These are phyloP conservation scores for Psilopsiagon aymara DNA, from an alignment of 2,113 vertebrate genomes.

Conservation along the genomic window DNA sequence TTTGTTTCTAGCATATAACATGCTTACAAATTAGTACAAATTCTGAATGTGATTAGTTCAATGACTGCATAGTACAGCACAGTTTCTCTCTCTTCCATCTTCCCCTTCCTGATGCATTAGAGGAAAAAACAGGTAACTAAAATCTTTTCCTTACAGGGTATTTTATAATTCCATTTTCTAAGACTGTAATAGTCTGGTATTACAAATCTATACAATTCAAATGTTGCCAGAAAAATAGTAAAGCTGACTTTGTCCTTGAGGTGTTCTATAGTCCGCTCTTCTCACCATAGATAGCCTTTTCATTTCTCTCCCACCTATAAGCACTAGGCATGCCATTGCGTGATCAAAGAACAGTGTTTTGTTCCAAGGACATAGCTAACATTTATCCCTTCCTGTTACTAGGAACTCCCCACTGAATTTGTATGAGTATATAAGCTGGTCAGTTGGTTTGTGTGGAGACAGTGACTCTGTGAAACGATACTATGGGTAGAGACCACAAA, in stretches of 20 bases:
- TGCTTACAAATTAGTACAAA: background rate
- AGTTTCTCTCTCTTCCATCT: background rate
- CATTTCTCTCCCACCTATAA: background rate
- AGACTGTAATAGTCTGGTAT: background rate
- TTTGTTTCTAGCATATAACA: background rate
- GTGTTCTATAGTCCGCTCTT: fast-evolving
- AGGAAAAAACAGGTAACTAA: background rate
- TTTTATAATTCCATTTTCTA: background rate
- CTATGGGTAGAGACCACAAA: background rate
- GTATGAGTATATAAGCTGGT: background rate
- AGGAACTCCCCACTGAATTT: background rate
- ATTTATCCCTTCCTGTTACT: background rate
- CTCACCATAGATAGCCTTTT: background rate
- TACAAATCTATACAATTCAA: background rate
- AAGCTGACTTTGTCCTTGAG: background rate
- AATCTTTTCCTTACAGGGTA: background rate
- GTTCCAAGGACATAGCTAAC: background rate
- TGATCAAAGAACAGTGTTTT: background rate
- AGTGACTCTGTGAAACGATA: fast-evolving
- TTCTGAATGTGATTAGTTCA: background rate
- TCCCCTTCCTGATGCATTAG: background rate
- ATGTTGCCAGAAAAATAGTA: background rate
- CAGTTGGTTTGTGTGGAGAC: background rate
- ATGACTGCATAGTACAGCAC: background rate
- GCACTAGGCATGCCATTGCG: fast-evolving